Conservation (phyloP, 2,113 vertebrate genomes). For the Chloebia gouldiae region DNA sequence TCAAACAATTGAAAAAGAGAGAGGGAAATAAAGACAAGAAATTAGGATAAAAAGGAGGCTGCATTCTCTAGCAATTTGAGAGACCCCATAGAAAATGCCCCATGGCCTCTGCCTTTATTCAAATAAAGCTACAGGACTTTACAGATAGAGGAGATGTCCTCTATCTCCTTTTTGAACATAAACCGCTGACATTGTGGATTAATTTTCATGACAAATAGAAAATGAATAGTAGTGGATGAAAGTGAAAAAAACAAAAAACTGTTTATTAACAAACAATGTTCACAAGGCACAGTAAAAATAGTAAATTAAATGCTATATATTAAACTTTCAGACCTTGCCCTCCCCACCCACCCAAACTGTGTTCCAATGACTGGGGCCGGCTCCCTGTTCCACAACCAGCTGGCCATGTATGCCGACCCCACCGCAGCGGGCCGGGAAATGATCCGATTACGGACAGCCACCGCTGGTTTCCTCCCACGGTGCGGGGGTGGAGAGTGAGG, state of each 20-base stretch:
- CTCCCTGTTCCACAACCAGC: too few relatives aligned
- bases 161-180: background rate
- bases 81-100: background rate
- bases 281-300: background rate
- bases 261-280: background rate
- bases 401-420: too few relatives aligned
- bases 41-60: background rate
- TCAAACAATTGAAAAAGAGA: background rate
- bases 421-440: too few relatives aligned
- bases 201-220: background rate
- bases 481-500: too few relatives aligned
- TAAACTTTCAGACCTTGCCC: background rate
- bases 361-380: too few relatives aligned
- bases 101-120: background rate
- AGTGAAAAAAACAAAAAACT: background rate
- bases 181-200: background rate
- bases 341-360: too few relatives aligned
- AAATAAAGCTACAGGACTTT: background rate
- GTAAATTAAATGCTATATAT: background rate
- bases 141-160: background rate
- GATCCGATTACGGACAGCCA: too few relatives aligned
- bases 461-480: too few relatives aligned
- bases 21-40: background rate
- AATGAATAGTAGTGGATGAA: background rate
- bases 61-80: background rate